Base-by-base conservation (phyloP, 2,888 invertebrate species). In the Idaea dimidiata region DNA sequence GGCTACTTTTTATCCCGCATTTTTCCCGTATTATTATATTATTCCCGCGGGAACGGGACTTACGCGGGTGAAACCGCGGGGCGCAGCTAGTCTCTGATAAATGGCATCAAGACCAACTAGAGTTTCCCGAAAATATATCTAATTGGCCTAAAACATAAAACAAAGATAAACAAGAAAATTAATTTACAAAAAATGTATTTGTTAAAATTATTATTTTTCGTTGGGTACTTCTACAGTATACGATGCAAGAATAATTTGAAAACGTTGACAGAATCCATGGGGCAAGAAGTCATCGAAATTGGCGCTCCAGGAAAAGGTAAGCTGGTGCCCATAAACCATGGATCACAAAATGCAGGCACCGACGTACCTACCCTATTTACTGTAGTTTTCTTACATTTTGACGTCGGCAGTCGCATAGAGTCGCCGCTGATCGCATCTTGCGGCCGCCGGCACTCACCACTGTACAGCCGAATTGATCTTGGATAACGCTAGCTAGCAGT, bases 221-320 rank as follows among this genome's bases (percentile, higher is more conserved):
- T 74, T 5, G 59, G 71, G 3, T 54, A 76, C 1, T 14, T 80
- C 1, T 72, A 62, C 10, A 62, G 66, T 6, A 79, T 77, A 5
- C 60, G 66, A 0, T 67, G 76, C 1, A 87, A 80, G 60, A 82
- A 68, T 5, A 75, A 73, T 63, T 69, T 79, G 0, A 85, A 80
- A 24, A 64, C 82, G 0, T 60, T 89, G 0, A 88, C 89, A 0
- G 88, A 89, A 7, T 81, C 85, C 0, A 62, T 83, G 72, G 91
- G 90, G 0, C 88, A 87, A 58, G 91, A 91, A 33, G 77, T 91
- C 0, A 91, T 91, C 0, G 91, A 91, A 71, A 83, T 91, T 0
- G 81, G 78, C 0, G 62, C 75, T 0, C 87, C 87, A 0, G 64
- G 86, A 0, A 90, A 87, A 87, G 91, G 91, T 90, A 76, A 17